Evolutionary conservation across 2,888 invertebrate genomes (phyloP), one percentile per base, ranked within the genome.

Genomic region (Apoderus coryli): DNA sequence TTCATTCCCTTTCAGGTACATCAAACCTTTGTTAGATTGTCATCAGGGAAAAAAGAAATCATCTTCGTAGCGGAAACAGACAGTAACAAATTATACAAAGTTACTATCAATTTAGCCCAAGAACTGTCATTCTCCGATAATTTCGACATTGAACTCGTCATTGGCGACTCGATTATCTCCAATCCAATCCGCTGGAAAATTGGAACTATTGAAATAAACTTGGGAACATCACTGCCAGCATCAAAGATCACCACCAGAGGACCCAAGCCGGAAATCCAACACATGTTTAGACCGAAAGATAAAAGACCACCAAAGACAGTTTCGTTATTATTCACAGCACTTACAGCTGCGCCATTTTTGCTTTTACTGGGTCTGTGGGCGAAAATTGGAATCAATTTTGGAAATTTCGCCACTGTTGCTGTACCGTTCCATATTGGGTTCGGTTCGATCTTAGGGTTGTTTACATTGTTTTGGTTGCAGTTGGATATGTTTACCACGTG

Each of bases 401-500:
- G 72, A 7, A 79, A 80, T 56, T 79, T 93, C 52, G 80, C 82
- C 7, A 53, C 79, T 33, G 76, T 78, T 54, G 79, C 89, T n/a
- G 54, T 92, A 26, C 67, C 81, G 22, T 98, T 98, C 65, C 96
- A 96, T 57, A 44, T 76, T 3, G 85, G 92, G 34, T 69, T 96
- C 22, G 88, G 78, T 54, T 84, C 69, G 14, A 89, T 93, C 33
- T 78, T 96, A 49, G 68, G 65, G 1, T 69, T 98, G 32, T 96
- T 93, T 63, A 76, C 72, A 31, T 59, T 81, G 47, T 90, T 98
- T 64, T 98, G 95, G 93, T 61, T 90, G 44, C 69, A 78, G 52
- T 65, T 96, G 46, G 78, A 89, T 52, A 98, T 98, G 96, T 98
- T 98, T 65, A 76, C 80, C 43, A 93, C 96, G 10, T 64, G 92